Conservation (phyloP, 2,797 vertebrate species). For the Masticophis lateralis region DNA sequence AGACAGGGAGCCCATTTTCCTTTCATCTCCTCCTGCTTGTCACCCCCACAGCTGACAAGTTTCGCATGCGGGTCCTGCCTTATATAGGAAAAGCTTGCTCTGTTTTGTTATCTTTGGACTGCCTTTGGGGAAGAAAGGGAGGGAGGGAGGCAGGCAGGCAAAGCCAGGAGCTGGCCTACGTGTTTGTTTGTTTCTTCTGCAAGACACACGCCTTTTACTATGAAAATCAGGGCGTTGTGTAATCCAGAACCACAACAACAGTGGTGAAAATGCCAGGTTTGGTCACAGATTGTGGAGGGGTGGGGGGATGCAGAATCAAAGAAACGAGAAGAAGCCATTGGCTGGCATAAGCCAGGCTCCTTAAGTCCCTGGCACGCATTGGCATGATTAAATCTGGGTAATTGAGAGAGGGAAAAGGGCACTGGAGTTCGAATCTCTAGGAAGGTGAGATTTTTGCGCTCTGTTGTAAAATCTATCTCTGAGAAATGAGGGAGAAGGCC, state of each 20-base stretch:
- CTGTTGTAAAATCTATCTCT: not conserved
- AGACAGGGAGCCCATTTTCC: accelerated
- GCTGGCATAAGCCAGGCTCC: not conserved
- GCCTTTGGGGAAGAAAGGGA: not conserved
- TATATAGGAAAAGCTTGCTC: not conserved
- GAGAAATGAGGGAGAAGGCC: not conserved
- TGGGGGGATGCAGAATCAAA: not conserved
- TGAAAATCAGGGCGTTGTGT: not conserved
- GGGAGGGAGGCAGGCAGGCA: not conserved
- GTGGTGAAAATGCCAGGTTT: not conserved
- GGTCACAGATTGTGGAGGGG: not conserved
- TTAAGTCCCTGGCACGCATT: not conserved
- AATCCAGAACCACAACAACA: not conserved
- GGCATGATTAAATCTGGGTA: not conserved
- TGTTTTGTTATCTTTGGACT: not conserved
- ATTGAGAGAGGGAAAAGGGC: not conserved
- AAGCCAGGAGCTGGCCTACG: not conserved
- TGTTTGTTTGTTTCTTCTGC: not conserved
- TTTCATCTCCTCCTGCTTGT: not conserved
- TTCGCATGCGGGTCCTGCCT: not conserved
- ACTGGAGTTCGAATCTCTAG: not conserved
- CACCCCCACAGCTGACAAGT: not conserved
- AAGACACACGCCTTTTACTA: not conserved
- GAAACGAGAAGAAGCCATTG: not conserved
- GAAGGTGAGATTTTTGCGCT: not conserved